Percentiles rank a stretch among this genome's conserved stretches.
phyloP scores from a whole-genome alignment of 2,113 vertebrate genomes.

The Podarcis raffonei region DNA sequence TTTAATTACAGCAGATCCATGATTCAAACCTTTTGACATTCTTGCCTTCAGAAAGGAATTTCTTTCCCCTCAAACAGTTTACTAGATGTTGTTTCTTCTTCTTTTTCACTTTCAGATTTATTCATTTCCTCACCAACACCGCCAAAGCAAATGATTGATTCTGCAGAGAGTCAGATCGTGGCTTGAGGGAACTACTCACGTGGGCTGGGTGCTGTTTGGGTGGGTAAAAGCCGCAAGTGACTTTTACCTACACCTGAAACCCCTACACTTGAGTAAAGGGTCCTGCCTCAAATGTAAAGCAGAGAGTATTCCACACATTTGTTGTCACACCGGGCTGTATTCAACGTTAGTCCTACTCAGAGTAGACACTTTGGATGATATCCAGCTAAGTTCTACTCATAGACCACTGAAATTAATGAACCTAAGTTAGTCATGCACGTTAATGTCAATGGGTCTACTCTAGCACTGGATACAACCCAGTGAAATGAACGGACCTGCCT shows the following conservation, averaged over 20 bases:
- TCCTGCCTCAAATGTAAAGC: background rate
- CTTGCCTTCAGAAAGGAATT: slow-evolving; percentile 55
- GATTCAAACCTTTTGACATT: slow-evolving; percentile 72
- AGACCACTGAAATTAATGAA: too few relatives aligned
- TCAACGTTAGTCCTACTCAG: too few relatives aligned
- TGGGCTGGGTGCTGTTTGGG: background rate
- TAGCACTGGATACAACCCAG: too few relatives aligned
- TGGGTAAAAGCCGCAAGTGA: background rate
- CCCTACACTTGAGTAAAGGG: background rate
- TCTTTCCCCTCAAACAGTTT: slow-evolving; percentile 10
- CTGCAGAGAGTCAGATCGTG: background rate
- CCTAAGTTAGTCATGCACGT: too few relatives aligned
- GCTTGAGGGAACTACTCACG: slow-evolving; percentile 1
- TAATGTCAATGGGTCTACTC: too few relatives aligned
- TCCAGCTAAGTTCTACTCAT: too few relatives aligned
- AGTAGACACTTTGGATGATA: too few relatives aligned
- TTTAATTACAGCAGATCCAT: slow-evolving; percentile 75
- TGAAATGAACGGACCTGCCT: too few relatives aligned
- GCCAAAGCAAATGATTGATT: background rate
- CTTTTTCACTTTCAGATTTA: slow-evolving; percentile 5
- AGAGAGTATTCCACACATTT: background rate
- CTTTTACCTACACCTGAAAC: background rate
- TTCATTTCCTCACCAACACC: background rate
- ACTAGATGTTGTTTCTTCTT: background rate
- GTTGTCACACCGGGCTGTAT: background rate